Base-by-base conservation (phyloP, 2,797 vertebrate species). In the Oreochromis grahami region DNA sequence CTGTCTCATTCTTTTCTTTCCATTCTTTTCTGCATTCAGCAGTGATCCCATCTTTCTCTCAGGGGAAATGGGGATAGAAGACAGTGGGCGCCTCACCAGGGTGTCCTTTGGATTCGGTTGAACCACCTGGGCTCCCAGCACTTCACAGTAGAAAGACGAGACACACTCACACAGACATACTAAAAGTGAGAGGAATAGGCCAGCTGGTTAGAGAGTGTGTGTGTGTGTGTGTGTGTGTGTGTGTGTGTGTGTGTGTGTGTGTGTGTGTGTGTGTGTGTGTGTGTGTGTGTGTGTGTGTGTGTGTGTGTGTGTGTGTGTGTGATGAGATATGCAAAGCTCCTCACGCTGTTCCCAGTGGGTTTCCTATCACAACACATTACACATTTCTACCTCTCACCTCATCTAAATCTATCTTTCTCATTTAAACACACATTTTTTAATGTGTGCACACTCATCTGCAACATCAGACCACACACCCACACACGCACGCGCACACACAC, bases 141-240 rank as follows among this genome's bases (percentile, higher is more conserved):
- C 84, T 88, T 90, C 86, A 88, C 77, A 83, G 56, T 19, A 81
- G 77, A 89, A 79, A 85, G 26, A 87, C 65, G 85, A 89, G 38
- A 78, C 85, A 84, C 52, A 65, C 52, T 80, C 13, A 80, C n/a
- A 80, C 83, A 84, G 19, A 72, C 41, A 19, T 32, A 74, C 65
- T 85, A 76, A 86, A 91, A 84, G 76, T 77, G 51, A 77, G 86
- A 89, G 86, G 87, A 88, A 53, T 45, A 29, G 81, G 76, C 90
- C 89, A 93, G 90, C 90, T 92, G 91, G 87, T 87, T 80, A 84
- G 82, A 85, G n/a, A n/a, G n/a, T n/a, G n/a, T n/a, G n/a, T n/a
- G n/a, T n/a, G n/a, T n/a, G n/a, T n/a, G n/a, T n/a, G n/a, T n/a
- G n/a, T n/a, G n/a, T n/a, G n/a, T n/a, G n/a, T n/a, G n/a, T n/a